Conservation (phyloP, 2,888 invertebrate genomes). For the Pheosia gnoma region DNA sequence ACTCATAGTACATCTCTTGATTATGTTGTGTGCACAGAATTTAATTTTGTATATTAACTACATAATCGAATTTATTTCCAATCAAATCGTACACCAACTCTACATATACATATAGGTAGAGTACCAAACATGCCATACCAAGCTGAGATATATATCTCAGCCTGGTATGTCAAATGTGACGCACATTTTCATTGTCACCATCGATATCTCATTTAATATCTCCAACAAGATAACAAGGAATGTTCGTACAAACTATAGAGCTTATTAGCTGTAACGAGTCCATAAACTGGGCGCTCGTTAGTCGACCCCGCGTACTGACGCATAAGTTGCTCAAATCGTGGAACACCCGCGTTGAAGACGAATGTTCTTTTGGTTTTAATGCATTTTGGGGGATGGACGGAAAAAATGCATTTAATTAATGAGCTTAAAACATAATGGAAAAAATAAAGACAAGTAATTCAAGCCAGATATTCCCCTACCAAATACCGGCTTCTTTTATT, state of each 20-base stretch:
- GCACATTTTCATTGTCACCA: constrained; percentile 3
- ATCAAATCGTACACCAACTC: no score
- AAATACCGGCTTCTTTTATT: no score
- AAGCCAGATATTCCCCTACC: no score
- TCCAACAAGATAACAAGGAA: constrained; percentile 14
- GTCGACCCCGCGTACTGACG: constrained; percentile 29
- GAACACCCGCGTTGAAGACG: constrained; percentile 57
- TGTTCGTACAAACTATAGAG: constrained; percentile 22
- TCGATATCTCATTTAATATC: constrained; percentile 2
- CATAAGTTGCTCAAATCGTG: constrained; percentile 36
- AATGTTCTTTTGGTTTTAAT: neutral
- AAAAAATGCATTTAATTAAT: neutral
- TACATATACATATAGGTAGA: no score
- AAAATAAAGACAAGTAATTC: neutral
- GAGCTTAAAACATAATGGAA: neutral
- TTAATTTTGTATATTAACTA: no score
- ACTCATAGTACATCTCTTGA: no score
- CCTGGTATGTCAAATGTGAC: neutral
- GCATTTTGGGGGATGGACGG: neutral
- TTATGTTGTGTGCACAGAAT: no score
- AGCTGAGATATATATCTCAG: neutral
- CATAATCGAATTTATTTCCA: no score
- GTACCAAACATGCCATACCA: no score
- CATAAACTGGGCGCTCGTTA: constrained; percentile 40
- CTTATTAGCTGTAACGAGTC: constrained; percentile 60